Percentiles rank a stretch among this genome's conserved stretches.
These are phyloP conservation scores for Trichonephila clavata DNA, from an alignment of 1,140 invertebrate species.

Conservation along the genomic window DNA sequence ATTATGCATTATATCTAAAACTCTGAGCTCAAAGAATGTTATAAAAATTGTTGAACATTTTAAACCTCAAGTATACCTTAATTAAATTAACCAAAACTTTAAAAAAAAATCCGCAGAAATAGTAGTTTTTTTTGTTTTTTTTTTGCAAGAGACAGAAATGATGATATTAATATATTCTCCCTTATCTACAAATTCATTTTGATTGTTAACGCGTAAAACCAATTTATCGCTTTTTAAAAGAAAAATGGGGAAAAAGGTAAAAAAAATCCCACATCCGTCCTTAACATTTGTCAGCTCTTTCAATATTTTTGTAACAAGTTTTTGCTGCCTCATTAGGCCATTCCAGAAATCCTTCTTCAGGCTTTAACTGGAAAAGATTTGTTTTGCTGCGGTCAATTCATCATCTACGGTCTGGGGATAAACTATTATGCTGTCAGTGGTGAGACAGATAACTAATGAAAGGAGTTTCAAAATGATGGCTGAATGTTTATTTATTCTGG, in stretches of 20 bases:
- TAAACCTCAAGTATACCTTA: no score
- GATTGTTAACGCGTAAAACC: neutral
- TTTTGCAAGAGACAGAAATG: no score
- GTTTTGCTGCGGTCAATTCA: slow-evolving; percentile 4
- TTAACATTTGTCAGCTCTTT: neutral
- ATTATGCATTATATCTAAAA: no score
- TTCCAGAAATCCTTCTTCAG: slow-evolving; percentile 16
- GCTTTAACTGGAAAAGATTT: neutral
- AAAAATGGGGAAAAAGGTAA: no score
- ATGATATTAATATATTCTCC: neutral
- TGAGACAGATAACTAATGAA: slow-evolving; percentile 1
- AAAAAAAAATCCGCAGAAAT: no score
- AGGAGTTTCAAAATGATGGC: neutral
- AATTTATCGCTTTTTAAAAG: neutral
- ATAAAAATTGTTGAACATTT: no score
- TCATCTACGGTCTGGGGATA: neutral
- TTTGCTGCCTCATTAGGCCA: neutral
- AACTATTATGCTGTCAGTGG: slow-evolving; percentile 18
- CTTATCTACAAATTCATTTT: neutral
- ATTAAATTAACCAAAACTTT: no score
- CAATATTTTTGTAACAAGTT: neutral
- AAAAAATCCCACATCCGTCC: neutral
- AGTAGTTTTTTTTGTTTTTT: no score
- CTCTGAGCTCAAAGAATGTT: no score
- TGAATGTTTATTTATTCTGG: neutral